These are phyloP conservation scores for Yponomeuta sedellus DNA, from an alignment of 2,888 invertebrate species.

Conservation along the genomic window DNA sequence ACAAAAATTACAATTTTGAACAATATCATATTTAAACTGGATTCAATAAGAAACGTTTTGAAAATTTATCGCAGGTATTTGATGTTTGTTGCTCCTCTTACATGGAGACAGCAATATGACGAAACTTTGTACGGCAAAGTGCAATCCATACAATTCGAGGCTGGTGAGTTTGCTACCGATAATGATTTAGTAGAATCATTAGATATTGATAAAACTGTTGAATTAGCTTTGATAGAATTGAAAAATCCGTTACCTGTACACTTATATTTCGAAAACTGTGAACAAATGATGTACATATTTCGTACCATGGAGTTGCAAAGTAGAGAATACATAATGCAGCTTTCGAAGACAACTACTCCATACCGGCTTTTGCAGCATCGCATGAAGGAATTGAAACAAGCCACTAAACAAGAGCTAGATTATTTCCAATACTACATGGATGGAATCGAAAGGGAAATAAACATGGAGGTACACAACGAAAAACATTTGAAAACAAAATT, in stretches of 20 bases:
- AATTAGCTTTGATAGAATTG: constrained; percentile 52
- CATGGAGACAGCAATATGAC: constrained; percentile 59
- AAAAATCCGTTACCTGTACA: constrained; percentile 42
- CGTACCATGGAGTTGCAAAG: constrained; percentile 67
- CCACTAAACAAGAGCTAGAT: constrained; percentile 54
- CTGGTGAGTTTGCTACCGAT: constrained; percentile 54
- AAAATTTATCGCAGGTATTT: constrained; percentile 62
- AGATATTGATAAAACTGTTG: constrained; percentile 62
- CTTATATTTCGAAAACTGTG: constrained; percentile 50
- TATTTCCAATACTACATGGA: constrained; percentile 67
- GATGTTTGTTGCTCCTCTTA: constrained; percentile 59
- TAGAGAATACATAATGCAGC: constrained; percentile 61
- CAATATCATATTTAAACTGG: constrained; percentile 61
- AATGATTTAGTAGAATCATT: constrained; percentile 58
- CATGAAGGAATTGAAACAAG: constrained; percentile 49
- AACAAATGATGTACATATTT: constrained; percentile 60
- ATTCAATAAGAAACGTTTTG: constrained; percentile 54
- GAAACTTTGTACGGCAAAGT: constrained; percentile 48
- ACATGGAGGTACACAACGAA: constrained; percentile 56
- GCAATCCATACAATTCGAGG: constrained; percentile 58
- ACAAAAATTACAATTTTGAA: constrained; percentile 52
- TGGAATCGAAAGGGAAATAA: constrained; percentile 48
- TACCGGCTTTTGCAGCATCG: constrained; percentile 46
- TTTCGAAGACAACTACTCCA: constrained; percentile 56
- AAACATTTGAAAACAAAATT: constrained; percentile 56